Conservation (phyloP, 1,140 invertebrate genomes). For the Cyclina sinensis region DNA sequence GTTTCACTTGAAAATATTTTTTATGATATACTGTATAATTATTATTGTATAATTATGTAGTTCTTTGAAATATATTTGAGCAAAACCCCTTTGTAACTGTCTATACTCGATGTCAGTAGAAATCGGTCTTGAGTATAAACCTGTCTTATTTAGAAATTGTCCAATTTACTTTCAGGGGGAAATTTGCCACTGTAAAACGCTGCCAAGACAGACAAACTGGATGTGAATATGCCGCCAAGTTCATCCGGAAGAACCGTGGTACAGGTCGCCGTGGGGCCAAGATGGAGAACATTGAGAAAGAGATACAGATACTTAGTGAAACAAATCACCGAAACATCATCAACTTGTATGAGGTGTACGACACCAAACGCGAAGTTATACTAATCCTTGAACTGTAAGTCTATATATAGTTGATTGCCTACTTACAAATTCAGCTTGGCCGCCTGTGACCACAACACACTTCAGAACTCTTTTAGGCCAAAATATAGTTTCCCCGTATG, state of each 20-base stretch:
- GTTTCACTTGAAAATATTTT: too few relatives aligned
- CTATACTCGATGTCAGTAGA: too few relatives aligned
- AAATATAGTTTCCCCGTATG: too few relatives aligned
- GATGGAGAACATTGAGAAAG: slow-evolving; percentile 88
- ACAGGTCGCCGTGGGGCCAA: slow-evolving; percentile 81
- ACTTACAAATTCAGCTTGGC: too few relatives aligned
- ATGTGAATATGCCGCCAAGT: slow-evolving; percentile 97
- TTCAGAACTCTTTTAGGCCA: too few relatives aligned
- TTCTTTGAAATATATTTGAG: too few relatives aligned
- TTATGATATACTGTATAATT: too few relatives aligned
- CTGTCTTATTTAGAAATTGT: too few relatives aligned
- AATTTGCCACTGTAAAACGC: slow-evolving; percentile 97
- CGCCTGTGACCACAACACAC: too few relatives aligned
- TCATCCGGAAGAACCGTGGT: slow-evolving; percentile 94
- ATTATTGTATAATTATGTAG: too few relatives aligned
- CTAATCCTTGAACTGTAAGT: slow-evolving; percentile 89
- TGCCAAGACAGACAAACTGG: slow-evolving; percentile 94
- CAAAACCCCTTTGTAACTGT: too few relatives aligned
- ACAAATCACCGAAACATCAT: slow-evolving; percentile 88
- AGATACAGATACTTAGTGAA: slow-evolving; percentile 88
- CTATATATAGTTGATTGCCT: neutral
- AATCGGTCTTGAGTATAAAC: too few relatives aligned
- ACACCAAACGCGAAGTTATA: slow-evolving; percentile 87
- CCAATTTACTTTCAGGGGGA: slow-evolving; percentile 91
- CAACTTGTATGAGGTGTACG: slow-evolving; percentile 88